Evolutionary conservation across 2,113 vertebrate species (phyloP).

Genomic region (Lophura nycthemera): DNA sequence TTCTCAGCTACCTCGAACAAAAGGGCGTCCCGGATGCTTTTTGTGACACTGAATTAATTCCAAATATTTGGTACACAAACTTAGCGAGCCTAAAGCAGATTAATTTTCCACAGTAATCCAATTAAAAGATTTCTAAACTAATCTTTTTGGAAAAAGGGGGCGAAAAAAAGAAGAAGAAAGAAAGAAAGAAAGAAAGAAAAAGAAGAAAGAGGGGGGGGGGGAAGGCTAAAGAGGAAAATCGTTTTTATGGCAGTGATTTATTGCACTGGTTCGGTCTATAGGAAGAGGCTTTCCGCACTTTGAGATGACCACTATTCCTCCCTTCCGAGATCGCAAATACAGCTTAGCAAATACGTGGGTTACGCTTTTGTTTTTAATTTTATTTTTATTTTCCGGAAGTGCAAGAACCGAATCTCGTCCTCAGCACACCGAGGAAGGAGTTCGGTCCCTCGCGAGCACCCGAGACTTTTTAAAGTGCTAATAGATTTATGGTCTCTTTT

Average conservation of each 20-base stretch:
- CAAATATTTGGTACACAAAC: slow-evolving; percentile 76
- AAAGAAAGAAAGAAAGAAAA: too few species aligned
- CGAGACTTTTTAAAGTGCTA: slow-evolving; percentile 86
- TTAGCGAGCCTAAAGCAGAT: slow-evolving; percentile 76
- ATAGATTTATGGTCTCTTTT: slow-evolving; percentile 94
- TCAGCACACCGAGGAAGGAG: not conserved
- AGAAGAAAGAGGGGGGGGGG: too few species aligned
- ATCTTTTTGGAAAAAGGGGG: slow-evolving; percentile 28
- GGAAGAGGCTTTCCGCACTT: not conserved
- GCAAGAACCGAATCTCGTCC: not conserved
- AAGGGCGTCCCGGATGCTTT: not conserved
- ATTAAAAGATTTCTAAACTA: slow-evolving; percentile 83
- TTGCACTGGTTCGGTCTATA: not conserved
- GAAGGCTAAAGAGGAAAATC: slow-evolving; percentile 53
- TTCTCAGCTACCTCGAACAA: not conserved
- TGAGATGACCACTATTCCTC: slow-evolving; percentile 22
- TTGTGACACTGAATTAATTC: slow-evolving; percentile 58
- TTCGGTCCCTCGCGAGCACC: slow-evolving; percentile 70
- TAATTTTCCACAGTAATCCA: slow-evolving; percentile 81
- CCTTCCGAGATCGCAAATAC: not conserved
- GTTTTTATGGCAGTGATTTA: slow-evolving; percentile 69
- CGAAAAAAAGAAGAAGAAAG: not conserved
- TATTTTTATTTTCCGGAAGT: not conserved
- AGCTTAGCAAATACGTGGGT: not conserved
- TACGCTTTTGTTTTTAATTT: not conserved